Evolutionary conservation across 2,888 invertebrate genomes (phyloP).

Genomic region (Poecilobothrus nobilitatus): DNA sequence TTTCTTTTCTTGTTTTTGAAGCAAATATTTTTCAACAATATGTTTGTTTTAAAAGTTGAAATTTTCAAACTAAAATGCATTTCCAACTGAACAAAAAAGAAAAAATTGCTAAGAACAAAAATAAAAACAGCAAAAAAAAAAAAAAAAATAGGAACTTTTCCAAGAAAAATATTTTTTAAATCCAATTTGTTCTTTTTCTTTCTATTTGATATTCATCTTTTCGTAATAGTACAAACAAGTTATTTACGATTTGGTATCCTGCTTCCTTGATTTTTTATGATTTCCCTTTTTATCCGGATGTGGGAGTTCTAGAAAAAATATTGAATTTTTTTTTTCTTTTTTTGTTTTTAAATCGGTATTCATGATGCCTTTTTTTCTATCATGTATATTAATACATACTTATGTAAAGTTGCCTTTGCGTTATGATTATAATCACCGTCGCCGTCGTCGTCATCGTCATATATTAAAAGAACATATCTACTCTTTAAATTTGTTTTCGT

Average conservation of each 20-base stretch:
- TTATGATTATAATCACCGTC: not conserved
- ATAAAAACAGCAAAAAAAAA: not conserved
- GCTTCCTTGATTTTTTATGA: slow-evolving; percentile 6
- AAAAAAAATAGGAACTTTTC: not conserved
- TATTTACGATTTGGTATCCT: slow-evolving; percentile 6
- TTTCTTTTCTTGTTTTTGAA: no score
- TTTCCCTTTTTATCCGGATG: not conserved
- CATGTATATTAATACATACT: not conserved
- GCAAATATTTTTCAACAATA: no score
- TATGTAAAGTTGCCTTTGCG: not conserved
- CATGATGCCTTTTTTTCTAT: no score
- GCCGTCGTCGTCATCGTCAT: no score
- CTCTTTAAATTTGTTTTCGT: no score
- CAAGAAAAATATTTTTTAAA: not conserved
- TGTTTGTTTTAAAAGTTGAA: no score
- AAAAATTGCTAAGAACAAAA: not conserved
- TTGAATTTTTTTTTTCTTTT: not conserved
- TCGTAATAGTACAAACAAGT: not conserved
- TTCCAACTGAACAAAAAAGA: not conserved
- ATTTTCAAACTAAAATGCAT: not conserved
- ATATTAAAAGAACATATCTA: not conserved
- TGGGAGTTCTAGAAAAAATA: slow-evolving; percentile 1
- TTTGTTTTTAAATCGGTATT: not conserved
- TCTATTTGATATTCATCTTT: not conserved
- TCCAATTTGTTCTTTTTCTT: not conserved